Evolutionary conservation across 2,113 vertebrate species (phyloP).

Genomic region (Platanista minor): DNA sequence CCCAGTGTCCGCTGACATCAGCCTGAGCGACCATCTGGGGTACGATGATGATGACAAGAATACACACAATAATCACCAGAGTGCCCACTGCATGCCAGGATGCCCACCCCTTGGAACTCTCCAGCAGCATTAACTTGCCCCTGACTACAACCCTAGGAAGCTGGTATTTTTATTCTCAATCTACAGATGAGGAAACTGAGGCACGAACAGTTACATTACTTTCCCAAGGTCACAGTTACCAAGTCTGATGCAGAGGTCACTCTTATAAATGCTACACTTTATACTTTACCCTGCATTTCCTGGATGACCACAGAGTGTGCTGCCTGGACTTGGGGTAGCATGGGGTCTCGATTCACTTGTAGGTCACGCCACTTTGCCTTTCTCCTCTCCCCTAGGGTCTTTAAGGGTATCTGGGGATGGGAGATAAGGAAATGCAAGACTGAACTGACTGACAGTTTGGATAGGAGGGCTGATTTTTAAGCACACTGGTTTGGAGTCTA

Average conservation of each 20-base stretch:
- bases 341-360: accelerated
- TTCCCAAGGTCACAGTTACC: neutral
- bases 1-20: neutral
- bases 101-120: accelerated
- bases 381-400: neutral
- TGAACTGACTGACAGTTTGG: neutral
- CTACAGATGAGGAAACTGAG: neutral
- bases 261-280: neutral
- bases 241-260: neutral
- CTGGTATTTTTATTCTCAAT: neutral
- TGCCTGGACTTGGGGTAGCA: neutral
- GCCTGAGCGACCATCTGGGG: neutral
- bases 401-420: too few relatives aligned
- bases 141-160: accelerated
- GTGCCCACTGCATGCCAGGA: accelerated
- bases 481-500: neutral
- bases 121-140: accelerated
- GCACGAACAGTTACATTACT: neutral
- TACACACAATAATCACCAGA: accelerated
- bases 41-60: neutral
- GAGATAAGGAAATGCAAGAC: neutral
- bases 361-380: neutral
- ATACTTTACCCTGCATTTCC: neutral
- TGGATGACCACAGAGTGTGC: neutral
- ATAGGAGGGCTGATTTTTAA: neutral